phyloP scores from a whole-genome alignment of 1,140 invertebrate genomes.

The Copidosoma floridanum region DNA sequence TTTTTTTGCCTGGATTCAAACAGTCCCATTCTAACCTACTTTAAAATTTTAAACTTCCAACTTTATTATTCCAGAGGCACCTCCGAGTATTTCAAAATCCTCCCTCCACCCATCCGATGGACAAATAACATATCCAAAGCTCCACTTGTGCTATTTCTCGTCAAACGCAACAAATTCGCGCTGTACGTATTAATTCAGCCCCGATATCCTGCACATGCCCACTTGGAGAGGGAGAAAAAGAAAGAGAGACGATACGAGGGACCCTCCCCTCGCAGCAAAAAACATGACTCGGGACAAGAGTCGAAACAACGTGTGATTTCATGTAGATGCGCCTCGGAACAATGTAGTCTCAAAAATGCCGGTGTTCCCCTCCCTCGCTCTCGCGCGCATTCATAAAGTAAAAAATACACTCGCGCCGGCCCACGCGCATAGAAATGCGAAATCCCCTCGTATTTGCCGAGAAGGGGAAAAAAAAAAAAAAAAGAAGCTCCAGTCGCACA shows the following conservation, averaged over 20 bases:
- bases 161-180: background rate
- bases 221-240: background rate
- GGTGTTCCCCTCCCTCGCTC: background rate
- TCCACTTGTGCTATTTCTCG: no score
- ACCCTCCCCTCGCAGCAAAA: background rate
- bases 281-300: conserved; percentile 10
- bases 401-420: background rate
- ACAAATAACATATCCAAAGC: no score
- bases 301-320: conserved; percentile 15
- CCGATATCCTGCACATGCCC: conserved; percentile 15
- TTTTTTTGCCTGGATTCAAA: no score
- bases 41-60: no score
- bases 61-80: no score
- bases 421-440: conserved; percentile 4
- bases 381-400: background rate
- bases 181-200: conserved; percentile 20
- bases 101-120: no score
- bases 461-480: no score
- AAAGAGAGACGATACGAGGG: background rate
- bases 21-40: no score
- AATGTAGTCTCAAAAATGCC: conserved; percentile 11
- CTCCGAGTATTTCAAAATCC: no score
- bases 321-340: conserved; percentile 18
- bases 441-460: no score
- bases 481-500: no score